A percentile compares a stretch with the other conserved stretches of the same genome.
Evolutionary conservation across 2,797 vertebrate genomes (phyloP).

Genomic region (Tiaroga cobitis): DNA sequence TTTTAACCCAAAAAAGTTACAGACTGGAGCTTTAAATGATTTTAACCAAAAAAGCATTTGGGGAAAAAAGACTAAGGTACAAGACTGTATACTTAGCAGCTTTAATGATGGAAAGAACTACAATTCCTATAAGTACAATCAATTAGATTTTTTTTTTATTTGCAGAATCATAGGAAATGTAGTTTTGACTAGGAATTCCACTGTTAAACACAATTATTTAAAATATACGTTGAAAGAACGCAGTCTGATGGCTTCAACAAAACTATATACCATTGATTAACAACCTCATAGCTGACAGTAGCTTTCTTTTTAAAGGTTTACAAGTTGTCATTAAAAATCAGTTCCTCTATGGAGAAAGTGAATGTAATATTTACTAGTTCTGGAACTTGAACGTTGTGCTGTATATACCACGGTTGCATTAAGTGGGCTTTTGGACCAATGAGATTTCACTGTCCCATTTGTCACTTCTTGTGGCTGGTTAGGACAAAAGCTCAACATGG

Average conservation of each 20-base stretch:
- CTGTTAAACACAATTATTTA: too few relatives aligned
- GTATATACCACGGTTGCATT: too few relatives aligned
- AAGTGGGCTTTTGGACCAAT: background rate
- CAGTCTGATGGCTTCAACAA: background rate
- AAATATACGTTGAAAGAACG: background rate
- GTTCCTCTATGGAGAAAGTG: too few relatives aligned
- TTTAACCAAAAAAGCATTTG: background rate
- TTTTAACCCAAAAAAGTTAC: too few relatives aligned
- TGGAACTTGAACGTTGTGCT: too few relatives aligned
- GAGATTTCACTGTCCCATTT: background rate
- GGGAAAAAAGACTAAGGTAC: background rate
- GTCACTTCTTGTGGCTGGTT: background rate
- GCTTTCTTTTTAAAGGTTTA: too few relatives aligned
- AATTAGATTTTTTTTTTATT: background rate
- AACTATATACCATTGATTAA: background rate
- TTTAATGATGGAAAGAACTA: background rate
- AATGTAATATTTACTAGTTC: too few relatives aligned
- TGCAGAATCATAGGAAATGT: background rate
- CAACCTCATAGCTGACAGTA: too few relatives aligned
- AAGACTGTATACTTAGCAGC: background rate
- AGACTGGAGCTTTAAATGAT: background rate
- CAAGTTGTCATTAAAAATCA: too few relatives aligned
- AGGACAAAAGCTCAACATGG: background rate
- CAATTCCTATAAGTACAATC: too few relatives aligned
- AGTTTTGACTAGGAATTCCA: background rate